Conservation (phyloP, 2,113 vertebrate genomes). For the Centropus unirufus region DNA sequence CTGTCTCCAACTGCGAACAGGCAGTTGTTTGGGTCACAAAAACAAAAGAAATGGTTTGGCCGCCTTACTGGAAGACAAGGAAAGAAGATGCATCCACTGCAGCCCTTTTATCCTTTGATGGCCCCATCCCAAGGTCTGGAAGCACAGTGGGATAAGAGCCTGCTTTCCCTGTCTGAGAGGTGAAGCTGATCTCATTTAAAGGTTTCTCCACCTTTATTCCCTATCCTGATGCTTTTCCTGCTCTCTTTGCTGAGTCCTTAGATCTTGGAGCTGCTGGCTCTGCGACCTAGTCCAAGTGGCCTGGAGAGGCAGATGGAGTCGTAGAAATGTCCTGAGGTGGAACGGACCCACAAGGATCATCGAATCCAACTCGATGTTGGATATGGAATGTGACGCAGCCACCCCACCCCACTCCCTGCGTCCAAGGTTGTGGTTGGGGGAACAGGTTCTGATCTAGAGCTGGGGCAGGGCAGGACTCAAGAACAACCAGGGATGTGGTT, state of each 20-base stretch:
- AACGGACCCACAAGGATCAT: too few species aligned
- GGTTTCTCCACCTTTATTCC: not conserved
- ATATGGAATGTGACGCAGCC: not conserved
- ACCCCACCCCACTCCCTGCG: not conserved
- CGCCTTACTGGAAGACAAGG: not conserved
- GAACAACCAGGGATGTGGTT: not conserved
- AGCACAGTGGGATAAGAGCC: not conserved
- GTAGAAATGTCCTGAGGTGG: too few species aligned
- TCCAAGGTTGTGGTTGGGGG: not conserved
- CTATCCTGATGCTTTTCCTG: fast-evolving
- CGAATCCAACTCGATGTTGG: too few species aligned
- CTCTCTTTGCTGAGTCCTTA: not conserved
- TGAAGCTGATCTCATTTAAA: not conserved
- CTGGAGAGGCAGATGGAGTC: not conserved
- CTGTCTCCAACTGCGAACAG: slow-evolving; percentile 39
- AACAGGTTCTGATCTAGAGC: not conserved
- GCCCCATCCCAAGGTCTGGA: not conserved
- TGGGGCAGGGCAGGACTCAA: fast-evolving
- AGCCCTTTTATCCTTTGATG: not conserved
- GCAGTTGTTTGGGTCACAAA: slow-evolving; percentile 33
- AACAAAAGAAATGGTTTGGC: not conserved
- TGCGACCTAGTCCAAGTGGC: fast-evolving
- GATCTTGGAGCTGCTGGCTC: not conserved
- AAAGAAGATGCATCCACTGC: not conserved
- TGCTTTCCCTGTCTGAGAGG: not conserved